Percentiles rank a stretch among this genome's conserved stretches.
These are phyloP conservation scores for Vombatus ursinus DNA, from an alignment of 2,113 vertebrate species.

Conservation along the genomic window DNA sequence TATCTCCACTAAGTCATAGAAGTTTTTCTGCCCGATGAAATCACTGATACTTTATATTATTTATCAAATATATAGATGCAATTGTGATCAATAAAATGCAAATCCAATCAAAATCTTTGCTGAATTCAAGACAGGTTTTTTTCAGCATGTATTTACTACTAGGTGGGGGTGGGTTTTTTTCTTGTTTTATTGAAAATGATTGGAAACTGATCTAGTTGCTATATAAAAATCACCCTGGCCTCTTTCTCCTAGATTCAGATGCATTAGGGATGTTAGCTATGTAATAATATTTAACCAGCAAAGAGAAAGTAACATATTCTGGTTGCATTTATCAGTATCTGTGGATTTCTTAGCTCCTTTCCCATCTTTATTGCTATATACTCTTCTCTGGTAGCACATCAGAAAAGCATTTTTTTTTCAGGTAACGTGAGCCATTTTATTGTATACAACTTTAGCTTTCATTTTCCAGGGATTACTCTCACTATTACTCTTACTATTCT, in stretches of 20 bases:
- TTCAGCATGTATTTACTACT: not conserved
- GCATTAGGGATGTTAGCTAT: not conserved
- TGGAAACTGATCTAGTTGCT: not conserved
- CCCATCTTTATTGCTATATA: not conserved
- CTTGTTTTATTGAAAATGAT: not conserved
- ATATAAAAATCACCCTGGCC: not conserved
- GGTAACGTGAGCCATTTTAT: not conserved
- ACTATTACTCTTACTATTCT: conserved; percentile 20
- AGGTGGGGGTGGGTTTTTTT: not conserved
- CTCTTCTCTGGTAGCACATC: not conserved
- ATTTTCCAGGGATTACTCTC: not conserved
- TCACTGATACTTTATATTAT: not conserved
- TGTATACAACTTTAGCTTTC: not conserved
- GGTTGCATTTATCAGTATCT: not conserved
- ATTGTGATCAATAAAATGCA: not conserved
- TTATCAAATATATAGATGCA: not conserved
- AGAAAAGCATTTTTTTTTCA: conserved; percentile 23
- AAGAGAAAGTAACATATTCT: not conserved
- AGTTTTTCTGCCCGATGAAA: not conserved
- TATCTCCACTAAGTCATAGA: not conserved
- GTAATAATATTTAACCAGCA: not conserved
- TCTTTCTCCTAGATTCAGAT: not conserved
- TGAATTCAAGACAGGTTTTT: not conserved
- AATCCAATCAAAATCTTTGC: not conserved
- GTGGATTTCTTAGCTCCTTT: not conserved